These are phyloP conservation scores for Caenorhabditis becei DNA, from an alignment of 2,888 invertebrate genomes.

Conservation along the genomic window DNA sequence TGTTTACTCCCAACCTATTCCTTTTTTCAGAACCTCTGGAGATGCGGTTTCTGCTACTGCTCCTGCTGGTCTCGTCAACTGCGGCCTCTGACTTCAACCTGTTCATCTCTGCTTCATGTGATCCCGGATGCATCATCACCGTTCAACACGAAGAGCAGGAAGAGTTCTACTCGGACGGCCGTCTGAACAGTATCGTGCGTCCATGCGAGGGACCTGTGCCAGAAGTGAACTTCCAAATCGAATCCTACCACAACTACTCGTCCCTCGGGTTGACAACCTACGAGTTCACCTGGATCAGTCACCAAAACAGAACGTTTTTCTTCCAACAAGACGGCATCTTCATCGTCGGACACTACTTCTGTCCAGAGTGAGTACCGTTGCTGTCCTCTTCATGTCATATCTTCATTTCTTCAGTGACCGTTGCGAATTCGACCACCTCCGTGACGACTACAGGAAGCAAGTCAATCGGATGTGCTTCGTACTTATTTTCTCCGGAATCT, in stretches of 20 bases:
- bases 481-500: constrained; percentile 16
- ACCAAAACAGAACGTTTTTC: constrained; percentile 30
- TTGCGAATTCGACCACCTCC: constrained; percentile 14
- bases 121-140: constrained; percentile 18
- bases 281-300: constrained; percentile 21
- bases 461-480: constrained; percentile 14
- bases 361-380: constrained; percentile 22
- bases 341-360: constrained; percentile 42
- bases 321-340: constrained; percentile 14
- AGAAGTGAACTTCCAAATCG: constrained; percentile 12
- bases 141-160: constrained; percentile 20
- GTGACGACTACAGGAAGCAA: constrained; percentile 5
- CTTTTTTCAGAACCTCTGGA: constrained; percentile 1
- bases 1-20: neutral
- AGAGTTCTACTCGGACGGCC: constrained; percentile 12
- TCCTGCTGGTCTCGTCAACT: constrained; percentile 1
- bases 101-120: constrained; percentile 14
- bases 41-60: neutral
- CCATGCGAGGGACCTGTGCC: constrained; percentile 26
- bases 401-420: constrained; percentile 15
- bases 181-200: neutral
- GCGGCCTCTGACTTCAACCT: constrained; percentile 16
- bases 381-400: neutral
- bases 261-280: constrained; percentile 16
- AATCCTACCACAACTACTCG: constrained; percentile 12